These are phyloP conservation scores for Mylabris phalerata DNA, from an alignment of 1,140 invertebrate species.

Conservation along the genomic window DNA sequence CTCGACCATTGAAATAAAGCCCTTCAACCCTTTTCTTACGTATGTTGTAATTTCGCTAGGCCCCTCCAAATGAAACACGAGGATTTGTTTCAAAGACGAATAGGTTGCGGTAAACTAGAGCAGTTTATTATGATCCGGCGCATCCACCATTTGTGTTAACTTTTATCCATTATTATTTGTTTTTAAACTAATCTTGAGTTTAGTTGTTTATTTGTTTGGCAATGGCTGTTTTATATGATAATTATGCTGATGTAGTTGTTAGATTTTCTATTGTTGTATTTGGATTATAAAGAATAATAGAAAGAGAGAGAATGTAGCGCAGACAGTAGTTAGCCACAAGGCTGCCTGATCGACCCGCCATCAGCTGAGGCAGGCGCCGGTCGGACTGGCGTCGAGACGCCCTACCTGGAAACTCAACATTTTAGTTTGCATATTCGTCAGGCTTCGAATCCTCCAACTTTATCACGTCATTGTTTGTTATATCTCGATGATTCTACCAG, in stretches of 20 bases:
- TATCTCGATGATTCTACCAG: neutral
- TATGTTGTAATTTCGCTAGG: too few species aligned
- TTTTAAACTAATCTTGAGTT: too few species aligned
- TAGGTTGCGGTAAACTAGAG: neutral
- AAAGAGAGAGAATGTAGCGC: neutral
- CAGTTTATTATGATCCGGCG: neutral
- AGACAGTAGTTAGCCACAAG: slow-evolving; percentile 19
- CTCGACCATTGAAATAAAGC: too few species aligned
- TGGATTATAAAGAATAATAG: too few species aligned
- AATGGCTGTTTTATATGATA: slow-evolving; percentile 6
- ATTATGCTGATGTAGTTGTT: slow-evolving; percentile 10
- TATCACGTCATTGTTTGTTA: slow-evolving; percentile 9
- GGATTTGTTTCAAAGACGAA: too few species aligned
- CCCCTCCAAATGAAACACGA: too few species aligned
- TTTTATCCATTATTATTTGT: neutral
- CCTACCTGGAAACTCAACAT: slow-evolving; percentile 23
- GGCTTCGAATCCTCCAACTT: slow-evolving; percentile 4
- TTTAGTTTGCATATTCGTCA: slow-evolving; percentile 17
- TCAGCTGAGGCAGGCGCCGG: slow-evolving; percentile 26
- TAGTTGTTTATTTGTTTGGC: neutral
- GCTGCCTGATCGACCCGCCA: slow-evolving; percentile 27
- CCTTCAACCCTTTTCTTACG: too few species aligned
- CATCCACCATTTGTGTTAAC: slow-evolving; percentile 1
- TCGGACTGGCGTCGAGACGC: slow-evolving; percentile 25
- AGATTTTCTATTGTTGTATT: slow-evolving; percentile 3